These are phyloP conservation scores for Drosophila parthenogenetica DNA, from an alignment of 2,888 invertebrate species.

Conservation along the genomic window DNA sequence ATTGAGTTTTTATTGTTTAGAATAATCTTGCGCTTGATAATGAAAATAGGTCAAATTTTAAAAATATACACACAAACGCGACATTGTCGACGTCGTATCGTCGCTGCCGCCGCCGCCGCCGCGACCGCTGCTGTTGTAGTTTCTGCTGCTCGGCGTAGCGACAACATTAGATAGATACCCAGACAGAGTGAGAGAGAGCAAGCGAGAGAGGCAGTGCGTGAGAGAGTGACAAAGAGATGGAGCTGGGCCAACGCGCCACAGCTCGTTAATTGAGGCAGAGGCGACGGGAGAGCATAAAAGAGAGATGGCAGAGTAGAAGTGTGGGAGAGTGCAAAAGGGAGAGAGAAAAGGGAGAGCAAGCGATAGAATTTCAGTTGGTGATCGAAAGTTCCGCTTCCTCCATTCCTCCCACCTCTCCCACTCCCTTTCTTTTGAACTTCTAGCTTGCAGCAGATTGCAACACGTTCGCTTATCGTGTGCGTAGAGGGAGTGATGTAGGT, in stretches of 20 bases:
- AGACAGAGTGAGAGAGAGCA: constrained; percentile 7
- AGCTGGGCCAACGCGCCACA: constrained; percentile 65
- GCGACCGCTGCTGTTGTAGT: constrained; percentile 17
- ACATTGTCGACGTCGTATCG: constrained; percentile 67
- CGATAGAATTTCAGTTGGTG: constrained; percentile 45
- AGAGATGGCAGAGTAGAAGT: background rate
- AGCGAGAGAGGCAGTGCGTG: background rate
- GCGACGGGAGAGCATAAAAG: background rate
- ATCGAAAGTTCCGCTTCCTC: constrained; percentile 59
- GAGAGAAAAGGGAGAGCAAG: constrained; percentile 5
- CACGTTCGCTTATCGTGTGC: constrained; percentile 46
- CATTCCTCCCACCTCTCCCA: background rate
- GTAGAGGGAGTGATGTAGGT: background rate
- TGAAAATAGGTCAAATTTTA: constrained; percentile 85
- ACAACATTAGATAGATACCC: constrained; percentile 61
- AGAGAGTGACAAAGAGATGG: constrained; percentile 5
- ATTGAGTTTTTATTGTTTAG: constrained; percentile 82
- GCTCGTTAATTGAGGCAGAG: constrained; percentile 48
- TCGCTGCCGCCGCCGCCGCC: constrained; percentile 11
- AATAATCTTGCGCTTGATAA: constrained; percentile 85
- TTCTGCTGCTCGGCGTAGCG: constrained; percentile 49
- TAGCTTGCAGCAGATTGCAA: constrained; percentile 56
- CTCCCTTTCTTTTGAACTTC: constrained; percentile 27
- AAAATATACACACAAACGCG: constrained; percentile 79
- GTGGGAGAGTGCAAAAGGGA: constrained; percentile 3